phyloP scores from a whole-genome alignment of 2,888 invertebrate genomes.

The Catotricha subobsoleta region DNA sequence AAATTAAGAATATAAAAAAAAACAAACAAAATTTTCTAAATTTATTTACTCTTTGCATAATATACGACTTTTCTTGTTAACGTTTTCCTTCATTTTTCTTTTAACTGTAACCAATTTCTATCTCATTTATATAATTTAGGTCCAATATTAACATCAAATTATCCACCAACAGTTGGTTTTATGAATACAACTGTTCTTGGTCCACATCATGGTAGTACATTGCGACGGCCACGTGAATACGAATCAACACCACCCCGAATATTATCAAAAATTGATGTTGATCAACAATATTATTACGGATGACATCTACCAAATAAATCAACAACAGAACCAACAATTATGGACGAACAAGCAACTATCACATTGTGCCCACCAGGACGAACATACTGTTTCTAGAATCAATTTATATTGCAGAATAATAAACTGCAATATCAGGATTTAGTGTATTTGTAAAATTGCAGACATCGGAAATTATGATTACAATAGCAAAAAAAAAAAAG shows the following conservation, averaged over 20 bases:
- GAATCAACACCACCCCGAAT: conserved; percentile 24
- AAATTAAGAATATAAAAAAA: too few relatives aligned
- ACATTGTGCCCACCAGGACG: conserved; percentile 18
- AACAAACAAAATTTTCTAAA: too few relatives aligned
- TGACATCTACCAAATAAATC: conserved; percentile 25
- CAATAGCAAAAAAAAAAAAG: neutral
- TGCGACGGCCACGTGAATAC: conserved; percentile 20
- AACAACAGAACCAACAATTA: neutral
- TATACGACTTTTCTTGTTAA: neutral
- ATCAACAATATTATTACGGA: conserved; percentile 25
- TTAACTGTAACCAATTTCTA: too few relatives aligned
- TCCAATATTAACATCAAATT: conserved; percentile 1
- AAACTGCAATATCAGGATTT: conserved; percentile 16
- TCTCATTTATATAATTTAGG: too few relatives aligned
- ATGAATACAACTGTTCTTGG: conserved; percentile 2
- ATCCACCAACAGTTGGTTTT: conserved; percentile 4
- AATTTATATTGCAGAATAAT: conserved; percentile 15
- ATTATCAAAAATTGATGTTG: conserved; percentile 12
- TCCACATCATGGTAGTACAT: conserved; percentile 16
- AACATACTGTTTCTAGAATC: conserved; percentile 27
- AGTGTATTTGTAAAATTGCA: conserved; percentile 20
- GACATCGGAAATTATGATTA: neutral
- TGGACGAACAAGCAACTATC: conserved; percentile 2
- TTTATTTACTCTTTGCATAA: neutral
- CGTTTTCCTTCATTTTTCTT: neutral